Base-by-base conservation (phyloP, 2,888 invertebrate genomes). In the Calliopum simillimum region DNA sequence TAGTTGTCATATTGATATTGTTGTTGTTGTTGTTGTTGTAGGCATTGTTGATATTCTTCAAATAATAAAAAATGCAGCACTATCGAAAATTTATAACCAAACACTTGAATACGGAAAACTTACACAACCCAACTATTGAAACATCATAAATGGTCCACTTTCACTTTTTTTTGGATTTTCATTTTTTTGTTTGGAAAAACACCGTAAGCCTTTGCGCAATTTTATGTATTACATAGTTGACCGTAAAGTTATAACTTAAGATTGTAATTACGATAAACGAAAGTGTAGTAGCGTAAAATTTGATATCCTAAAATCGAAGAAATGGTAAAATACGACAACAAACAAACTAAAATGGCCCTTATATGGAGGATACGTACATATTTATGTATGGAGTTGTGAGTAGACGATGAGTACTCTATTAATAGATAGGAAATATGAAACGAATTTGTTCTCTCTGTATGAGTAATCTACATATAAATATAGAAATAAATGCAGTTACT, bases 191-290 rank as follows among this genome's bases (percentile, higher is more conserved):
- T 3, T 21, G 53, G 21, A 11, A 19, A 53, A 11, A 53, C 33
- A 33, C 4, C 33, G 33, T 33, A 33, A 33, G 8, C 33, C 33
- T 33, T 33, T 53, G 23, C 21, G 53, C 53, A 21, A 53, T 11
- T 14, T 12, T 23, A 53, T 53, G 53, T 12, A 11, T 23, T 53
- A 14, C 58, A n/a, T n/a, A 5, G n/a, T 58, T 58, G 58, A 58
- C 41, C 58, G 58, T 58, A 33, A 25, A 25, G 58, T 41, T 53
- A 43, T 46, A 21, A 46, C 46, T 46, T 21, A 44, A 61, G 61
- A 61, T 61, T 21, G 46, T 46, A 43, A 21, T 61, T 61, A 44
- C 61, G 61, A 61, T 61, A 61, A 46, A 46, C 44, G 13, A 14
- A 46, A 19, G 61, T 46, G 46, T 53, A 23, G 53, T 23, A 23